Base-by-base conservation (phyloP, 1,140 invertebrate genomes). In the Mya arenaria region DNA sequence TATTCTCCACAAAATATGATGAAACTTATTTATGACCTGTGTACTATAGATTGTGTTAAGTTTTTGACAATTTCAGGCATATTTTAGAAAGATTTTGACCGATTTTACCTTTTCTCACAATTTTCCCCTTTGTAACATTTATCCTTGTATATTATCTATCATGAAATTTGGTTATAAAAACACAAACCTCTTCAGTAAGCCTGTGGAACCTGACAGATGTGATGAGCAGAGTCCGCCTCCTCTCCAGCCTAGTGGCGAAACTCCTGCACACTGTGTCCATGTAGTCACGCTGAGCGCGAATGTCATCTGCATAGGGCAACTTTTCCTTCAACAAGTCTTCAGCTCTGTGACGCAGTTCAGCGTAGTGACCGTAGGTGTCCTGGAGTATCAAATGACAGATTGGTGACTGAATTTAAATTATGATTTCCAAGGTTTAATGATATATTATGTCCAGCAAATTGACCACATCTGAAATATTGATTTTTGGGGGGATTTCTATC, bases 191-290 rank as follows among this genome's bases (percentile, higher is more conserved):
- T 17, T 96, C 94, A 56, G 96, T 95, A 32, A 96, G 93, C 37
- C 96, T 94, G 89, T 96, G 96, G 91, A 97, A 97, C 86, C 95
- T 91, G 74, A 96, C 93, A 0, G 96, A 96, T 4, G 96, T 96
- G 55, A 96, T 96, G 6, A 97, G 90, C n/a, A 96, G 93, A 86
- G 96, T 96, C 77, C 96, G 92, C 36, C 96, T 91, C 48, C 95
- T 94, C 86, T 97, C 96, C 60, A 97, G 90, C n/a, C 96, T 93
- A 32, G 94, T 94, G 0, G 96, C 96, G 88, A 96, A 97, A 87
- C 95, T 96, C 66, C 96, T 94, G 85, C 95, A 96, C 0, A 96
- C 95, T 81, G 96, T 96, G 91, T 97, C 95, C 96, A 97, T 96
- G 88, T 93, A 93, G 79, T 93, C 92, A 60, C 92, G 84, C 65